Base-by-base conservation (phyloP, 2,888 invertebrate genomes). In the Tetranychus truncatus region DNA sequence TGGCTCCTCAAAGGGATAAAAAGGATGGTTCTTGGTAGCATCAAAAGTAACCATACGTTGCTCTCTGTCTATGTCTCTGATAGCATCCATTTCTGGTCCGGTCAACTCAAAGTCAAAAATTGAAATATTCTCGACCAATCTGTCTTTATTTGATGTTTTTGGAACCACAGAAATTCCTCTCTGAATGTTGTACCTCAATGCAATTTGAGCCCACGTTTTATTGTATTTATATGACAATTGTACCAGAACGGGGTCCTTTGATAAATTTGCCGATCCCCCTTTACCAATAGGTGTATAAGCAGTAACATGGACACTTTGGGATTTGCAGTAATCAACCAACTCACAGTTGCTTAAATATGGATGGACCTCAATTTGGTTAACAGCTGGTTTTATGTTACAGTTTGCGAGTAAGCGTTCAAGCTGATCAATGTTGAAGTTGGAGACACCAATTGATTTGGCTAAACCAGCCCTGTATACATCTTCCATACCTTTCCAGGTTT, bases 351-450 rank as follows among this genome's bases (percentile, higher is more conserved):
- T 77, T 15, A 91, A 83, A 82, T 91, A 91, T 0, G 91, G 89
- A 82, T 91, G 90, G 78, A 89, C 88, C 83, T 93, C 92, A 77
- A 91, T 81, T 80, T 84, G 84, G 71, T 81, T 78, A 55, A 80
- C 79, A 65, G 80, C 81, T 6, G 84, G 84, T 78, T 81, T 82
- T 21, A 84, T 81, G 75, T 80, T 80, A 5, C 88, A 87, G 8
- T 81, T 82, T 66, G 86, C 84, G 74, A 91, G 80, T 6, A 92
- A 80, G 55, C 89, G 84, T 75, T 87, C 85, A 18, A 91, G 82
- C 82, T 92, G 92, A 76, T 86, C 84, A 79, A 86, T 86, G 83
- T 90, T 92, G 81, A 92, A 92, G 83, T 92, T 92, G 45, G 90
- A 90, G 1, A 94, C 81, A 0, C 94, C 94, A 78, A 92, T 88